phyloP scores from a whole-genome alignment of 1,140 invertebrate genomes.

The Sogatella furcifera region DNA sequence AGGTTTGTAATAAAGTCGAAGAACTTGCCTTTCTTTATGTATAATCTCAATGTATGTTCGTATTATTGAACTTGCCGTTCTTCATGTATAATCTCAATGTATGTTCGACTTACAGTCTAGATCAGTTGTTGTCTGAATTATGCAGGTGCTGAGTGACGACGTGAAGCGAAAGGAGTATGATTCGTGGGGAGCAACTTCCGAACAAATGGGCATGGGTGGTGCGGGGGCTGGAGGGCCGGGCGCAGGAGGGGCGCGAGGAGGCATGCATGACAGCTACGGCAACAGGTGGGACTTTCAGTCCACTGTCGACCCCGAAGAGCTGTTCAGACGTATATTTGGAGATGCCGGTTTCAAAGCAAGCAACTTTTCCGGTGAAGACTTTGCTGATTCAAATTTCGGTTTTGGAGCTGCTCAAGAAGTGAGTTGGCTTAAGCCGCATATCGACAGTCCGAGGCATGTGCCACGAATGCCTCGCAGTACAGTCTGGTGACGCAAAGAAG shows the following conservation, averaged over 20 bases:
- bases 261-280: conserved; percentile 35
- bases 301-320: conserved; percentile 86
- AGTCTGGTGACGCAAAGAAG: no score
- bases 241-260: conserved; percentile 37
- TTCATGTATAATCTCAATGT: no score
- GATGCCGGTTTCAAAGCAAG: conserved; percentile 54
- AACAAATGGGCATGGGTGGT: conserved; percentile 67
- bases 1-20: no score
- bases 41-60: no score
- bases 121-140: neutral
- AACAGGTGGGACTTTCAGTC: conserved; percentile 76
- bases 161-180: conserved; percentile 88
- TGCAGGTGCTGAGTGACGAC: conserved; percentile 80
- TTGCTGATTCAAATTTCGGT: conserved; percentile 75
- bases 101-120: no score
- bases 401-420: conserved; percentile 88
- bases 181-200: conserved; percentile 77
- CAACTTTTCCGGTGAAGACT: conserved; percentile 53
- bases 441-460: no score
- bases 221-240: conserved; percentile 28
- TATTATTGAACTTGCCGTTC: no score
- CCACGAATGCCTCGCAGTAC: no score
- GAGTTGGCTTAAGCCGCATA: conserved; percentile 14
- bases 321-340: conserved; percentile 86
- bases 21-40: no score